These are phyloP conservation scores for Gallinago jamesoni DNA, from an alignment of 2,113 vertebrate genomes.

Conservation along the genomic window DNA sequence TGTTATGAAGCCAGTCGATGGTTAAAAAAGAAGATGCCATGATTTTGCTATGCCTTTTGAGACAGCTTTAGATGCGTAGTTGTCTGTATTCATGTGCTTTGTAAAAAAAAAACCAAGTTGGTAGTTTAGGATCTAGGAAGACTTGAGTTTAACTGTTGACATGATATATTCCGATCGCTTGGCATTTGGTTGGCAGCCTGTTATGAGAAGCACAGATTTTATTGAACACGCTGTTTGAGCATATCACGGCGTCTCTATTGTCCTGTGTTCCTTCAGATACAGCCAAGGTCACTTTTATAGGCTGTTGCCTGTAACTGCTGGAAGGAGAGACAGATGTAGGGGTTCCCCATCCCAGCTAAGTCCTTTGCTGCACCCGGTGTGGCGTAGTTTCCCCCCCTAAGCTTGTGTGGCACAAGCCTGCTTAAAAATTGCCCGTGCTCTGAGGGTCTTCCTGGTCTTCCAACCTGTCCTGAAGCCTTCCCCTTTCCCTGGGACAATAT, in stretches of 20 bases:
- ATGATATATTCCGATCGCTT: neutral
- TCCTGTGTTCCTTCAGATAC: neutral
- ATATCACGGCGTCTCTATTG: neutral
- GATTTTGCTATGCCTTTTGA: neutral
- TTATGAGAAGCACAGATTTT: neutral
- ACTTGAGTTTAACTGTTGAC: neutral
- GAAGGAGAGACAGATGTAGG: neutral
- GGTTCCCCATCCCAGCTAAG: neutral
- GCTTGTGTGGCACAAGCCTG: neutral
- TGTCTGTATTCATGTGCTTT: neutral
- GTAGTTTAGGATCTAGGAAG: neutral
- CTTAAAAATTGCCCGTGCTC: neutral
- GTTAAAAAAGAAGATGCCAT: neutral
- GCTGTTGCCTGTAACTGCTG: neutral
- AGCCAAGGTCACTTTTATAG: neutral
- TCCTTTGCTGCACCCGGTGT: accelerated
- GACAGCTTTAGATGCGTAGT: neutral
- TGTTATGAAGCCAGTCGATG: neutral
- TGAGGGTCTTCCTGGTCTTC: neutral
- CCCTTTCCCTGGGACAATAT: neutral
- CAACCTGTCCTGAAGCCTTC: neutral
- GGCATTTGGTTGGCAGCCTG: neutral
- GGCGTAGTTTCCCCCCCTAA: neutral
- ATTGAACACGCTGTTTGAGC: neutral
- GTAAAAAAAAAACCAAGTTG: neutral